These are phyloP conservation scores for Silurus lanzhouensis DNA, from an alignment of 2,797 vertebrate genomes.

Conservation along the genomic window DNA sequence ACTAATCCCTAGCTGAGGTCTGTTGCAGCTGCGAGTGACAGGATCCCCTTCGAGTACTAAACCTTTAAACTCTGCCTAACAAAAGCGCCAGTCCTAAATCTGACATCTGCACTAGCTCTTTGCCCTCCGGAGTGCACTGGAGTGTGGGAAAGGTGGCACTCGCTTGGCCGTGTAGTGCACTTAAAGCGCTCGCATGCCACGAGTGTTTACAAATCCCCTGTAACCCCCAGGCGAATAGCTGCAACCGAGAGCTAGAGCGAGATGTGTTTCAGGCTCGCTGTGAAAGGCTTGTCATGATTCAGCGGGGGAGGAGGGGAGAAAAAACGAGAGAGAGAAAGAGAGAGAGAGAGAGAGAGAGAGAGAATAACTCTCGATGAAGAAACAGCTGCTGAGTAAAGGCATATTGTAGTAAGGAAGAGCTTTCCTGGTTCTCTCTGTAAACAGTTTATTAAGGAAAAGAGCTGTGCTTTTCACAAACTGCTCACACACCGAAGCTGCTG, in stretches of 20 bases:
- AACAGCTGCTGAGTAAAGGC: neutral
- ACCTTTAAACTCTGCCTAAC: slow-evolving; percentile 24
- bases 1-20: slow-evolving; percentile 17
- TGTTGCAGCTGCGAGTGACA: slow-evolving; percentile 10
- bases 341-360: neutral
- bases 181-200: slow-evolving; percentile 46
- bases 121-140: neutral
- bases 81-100: neutral
- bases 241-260: slow-evolving; percentile 21
- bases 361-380: neutral
- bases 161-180: slow-evolving; percentile 33
- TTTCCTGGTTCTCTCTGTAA: neutral
- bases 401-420: no score
- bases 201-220: slow-evolving; percentile 54
- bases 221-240: slow-evolving; percentile 44
- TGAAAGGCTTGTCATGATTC: slow-evolving; percentile 16
- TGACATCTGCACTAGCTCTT: slow-evolving; percentile 26
- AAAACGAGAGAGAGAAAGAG: neutral
- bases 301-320: neutral
- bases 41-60: slow-evolving; percentile 6
- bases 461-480: neutral
- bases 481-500: no score
- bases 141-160: slow-evolving; percentile 2
- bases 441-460: neutral
- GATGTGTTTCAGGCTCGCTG: slow-evolving; percentile 36